Percentiles rank a stretch among this genome's conserved stretches.
Evolutionary conservation across 2,797 vertebrate genomes (phyloP).

Genomic region (Labroides dimidiatus): DNA sequence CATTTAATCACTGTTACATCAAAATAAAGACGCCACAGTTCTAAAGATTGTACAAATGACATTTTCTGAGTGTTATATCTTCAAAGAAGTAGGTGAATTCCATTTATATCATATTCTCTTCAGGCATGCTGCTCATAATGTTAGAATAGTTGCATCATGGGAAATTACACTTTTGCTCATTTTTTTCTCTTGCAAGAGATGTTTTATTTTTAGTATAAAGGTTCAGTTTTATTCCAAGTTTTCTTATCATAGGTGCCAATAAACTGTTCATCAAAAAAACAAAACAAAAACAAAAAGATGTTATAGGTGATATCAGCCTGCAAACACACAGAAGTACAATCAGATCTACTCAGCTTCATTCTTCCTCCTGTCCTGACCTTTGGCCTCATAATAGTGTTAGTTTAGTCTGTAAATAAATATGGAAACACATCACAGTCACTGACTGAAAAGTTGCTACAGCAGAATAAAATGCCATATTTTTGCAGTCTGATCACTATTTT

Average conservation of each 20-base stretch:
- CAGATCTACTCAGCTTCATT: neutral
- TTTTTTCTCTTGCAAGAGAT: neutral
- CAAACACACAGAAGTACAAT: neutral
- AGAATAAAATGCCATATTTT: conserved; percentile 21
- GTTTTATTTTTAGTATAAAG: conserved; percentile 5
- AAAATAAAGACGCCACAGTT: neutral
- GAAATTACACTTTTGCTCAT: neutral
- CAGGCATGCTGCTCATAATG: neutral
- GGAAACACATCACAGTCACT: neutral
- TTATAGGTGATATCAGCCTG: neutral
- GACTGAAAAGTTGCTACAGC: conserved; percentile 3
- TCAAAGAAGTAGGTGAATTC: conserved; percentile 3
- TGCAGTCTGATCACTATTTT: conserved; percentile 10
- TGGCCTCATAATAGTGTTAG: neutral
- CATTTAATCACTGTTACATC: conserved; percentile 1
- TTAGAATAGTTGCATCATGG: conserved; percentile 8
- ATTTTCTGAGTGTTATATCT: conserved; percentile 16
- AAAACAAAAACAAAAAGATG: too few species aligned
- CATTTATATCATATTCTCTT: neutral
- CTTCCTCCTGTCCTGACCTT: neutral
- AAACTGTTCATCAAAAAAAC: neutral
- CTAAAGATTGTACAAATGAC: conserved; percentile 8
- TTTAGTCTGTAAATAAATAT: conserved; percentile 4
- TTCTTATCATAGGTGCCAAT: conserved; percentile 12
- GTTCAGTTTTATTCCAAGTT: neutral